Percentiles rank a stretch among this genome's conserved stretches.
These are phyloP conservation scores for Ormyrus rosae DNA, from an alignment of 2,888 invertebrate species.

Conservation along the genomic window DNA sequence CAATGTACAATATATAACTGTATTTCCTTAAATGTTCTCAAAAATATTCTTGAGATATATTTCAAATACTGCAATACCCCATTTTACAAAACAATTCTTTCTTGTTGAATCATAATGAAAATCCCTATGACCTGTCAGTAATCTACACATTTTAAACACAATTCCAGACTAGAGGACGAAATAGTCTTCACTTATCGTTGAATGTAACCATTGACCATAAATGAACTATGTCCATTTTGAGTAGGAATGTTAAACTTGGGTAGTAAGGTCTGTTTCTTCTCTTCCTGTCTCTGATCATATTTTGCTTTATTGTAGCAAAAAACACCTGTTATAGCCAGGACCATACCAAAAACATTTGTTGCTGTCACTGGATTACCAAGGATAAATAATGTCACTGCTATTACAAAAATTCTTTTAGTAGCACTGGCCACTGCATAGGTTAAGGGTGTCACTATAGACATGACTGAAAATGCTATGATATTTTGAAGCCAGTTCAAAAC, in stretches of 20 bases:
- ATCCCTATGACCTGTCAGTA: slow-evolving; percentile 55
- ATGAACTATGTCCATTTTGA: slow-evolving; percentile 62
- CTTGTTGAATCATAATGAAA: slow-evolving; percentile 47
- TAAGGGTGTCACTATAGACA: slow-evolving; percentile 93
- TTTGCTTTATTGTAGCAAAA: slow-evolving; percentile 93
- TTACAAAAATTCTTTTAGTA: slow-evolving; percentile 94
- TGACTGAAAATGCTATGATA: slow-evolving; percentile 94
- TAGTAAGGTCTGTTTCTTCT: slow-evolving; percentile 77
- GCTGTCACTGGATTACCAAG: slow-evolving; percentile 94
- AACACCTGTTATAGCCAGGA: slow-evolving; percentile 92
- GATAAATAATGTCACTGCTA: slow-evolving; percentile 90
- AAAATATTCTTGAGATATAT: slow-evolving; percentile 45
- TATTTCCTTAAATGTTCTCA: background rate
- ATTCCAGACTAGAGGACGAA: slow-evolving; percentile 66
- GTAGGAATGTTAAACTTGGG: slow-evolving; percentile 61
- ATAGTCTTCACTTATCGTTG: slow-evolving; percentile 63
- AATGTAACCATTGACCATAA: slow-evolving; percentile 68
- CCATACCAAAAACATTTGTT: slow-evolving; percentile 92
- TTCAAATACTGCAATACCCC: slow-evolving; percentile 7
- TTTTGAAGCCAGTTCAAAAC: slow-evolving; percentile 96
- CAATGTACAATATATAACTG: background rate
- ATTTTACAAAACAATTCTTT: slow-evolving; percentile 23
- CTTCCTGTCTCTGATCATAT: slow-evolving; percentile 80
- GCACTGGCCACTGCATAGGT: slow-evolving; percentile 97
- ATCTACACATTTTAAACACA: slow-evolving; percentile 12